A percentile compares a stretch with the other conserved stretches of the same genome.
Conservation (phyloP, 37 sponge, comb jelly and placozoan species). For the Haliclona indistincta region DNA sequence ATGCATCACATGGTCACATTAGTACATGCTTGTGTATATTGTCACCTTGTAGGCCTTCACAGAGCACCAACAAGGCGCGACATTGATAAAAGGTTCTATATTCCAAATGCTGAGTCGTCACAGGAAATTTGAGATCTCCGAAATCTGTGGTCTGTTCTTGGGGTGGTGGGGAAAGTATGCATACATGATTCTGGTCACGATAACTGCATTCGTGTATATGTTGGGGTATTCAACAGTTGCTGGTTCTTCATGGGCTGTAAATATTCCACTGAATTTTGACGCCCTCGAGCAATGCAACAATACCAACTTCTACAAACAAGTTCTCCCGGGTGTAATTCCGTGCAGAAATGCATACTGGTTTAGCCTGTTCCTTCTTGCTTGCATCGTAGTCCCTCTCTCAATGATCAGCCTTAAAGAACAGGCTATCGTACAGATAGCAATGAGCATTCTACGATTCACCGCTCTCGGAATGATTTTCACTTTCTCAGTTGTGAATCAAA, state of each 20-base stretch:
- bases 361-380: conserved; percentile 67
- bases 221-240: conserved; percentile 59
- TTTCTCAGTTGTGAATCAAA: conserved; percentile 13
- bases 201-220: conserved; percentile 39
- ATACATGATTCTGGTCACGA: conserved; percentile 37
- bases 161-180: conserved; percentile 30
- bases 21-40: no score
- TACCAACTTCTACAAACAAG: conserved; percentile 41
- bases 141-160: conserved; percentile 65
- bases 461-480: conserved; percentile 38
- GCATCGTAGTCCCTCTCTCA: conserved; percentile 55
- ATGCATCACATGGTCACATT: no score
- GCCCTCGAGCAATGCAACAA: conserved; percentile 44
- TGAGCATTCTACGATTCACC: conserved; percentile 56
- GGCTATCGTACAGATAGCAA: conserved; percentile 42
- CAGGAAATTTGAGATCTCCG: conserved; percentile 71
- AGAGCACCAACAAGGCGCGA: not conserved
- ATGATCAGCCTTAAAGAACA: conserved; percentile 67
- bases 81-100: not conserved
- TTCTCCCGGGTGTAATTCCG: conserved; percentile 26
- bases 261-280: conserved; percentile 65
- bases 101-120: not conserved
- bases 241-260: conserved; percentile 77
- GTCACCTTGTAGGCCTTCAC: no score
- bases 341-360: conserved; percentile 60